These are phyloP conservation scores for Harlomillsia oculata DNA, from an alignment of 1,140 invertebrate species.

Conservation along the genomic window DNA sequence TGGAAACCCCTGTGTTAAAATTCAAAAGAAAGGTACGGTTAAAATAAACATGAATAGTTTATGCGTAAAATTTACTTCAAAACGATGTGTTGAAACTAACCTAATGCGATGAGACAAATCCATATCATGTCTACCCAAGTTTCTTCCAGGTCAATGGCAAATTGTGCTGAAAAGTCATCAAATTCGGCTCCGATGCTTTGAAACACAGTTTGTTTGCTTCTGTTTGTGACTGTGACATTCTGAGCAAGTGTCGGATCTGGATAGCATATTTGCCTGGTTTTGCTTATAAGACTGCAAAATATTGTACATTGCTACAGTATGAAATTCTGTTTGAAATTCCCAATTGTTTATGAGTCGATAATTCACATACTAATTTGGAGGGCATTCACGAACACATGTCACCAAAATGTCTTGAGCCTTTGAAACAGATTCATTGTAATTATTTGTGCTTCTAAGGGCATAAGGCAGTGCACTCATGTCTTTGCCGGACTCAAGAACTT, in stretches of 20 bases:
- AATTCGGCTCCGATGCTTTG: no score
- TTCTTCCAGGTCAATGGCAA: conserved; percentile 50
- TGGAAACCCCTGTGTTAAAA: conserved; percentile 46
- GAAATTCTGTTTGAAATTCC: neutral
- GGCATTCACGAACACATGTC: conserved; percentile 12
- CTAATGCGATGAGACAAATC: conserved; percentile 51
- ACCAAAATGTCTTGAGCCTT: no score
- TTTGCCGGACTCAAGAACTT: conserved; percentile 36
- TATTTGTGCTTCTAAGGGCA: conserved; percentile 42
- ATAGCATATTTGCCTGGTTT: no score
- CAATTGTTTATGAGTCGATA: neutral
- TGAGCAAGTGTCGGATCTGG: no score
- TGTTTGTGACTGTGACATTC: no score
- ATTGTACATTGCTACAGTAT: neutral
- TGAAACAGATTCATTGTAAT: conserved; percentile 25
- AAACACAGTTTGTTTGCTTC: no score
- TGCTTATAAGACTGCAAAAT: no score
- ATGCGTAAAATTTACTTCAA: conserved; percentile 1
- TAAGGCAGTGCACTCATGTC: conserved; percentile 46
- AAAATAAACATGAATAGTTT: neutral
- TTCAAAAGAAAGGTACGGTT: neutral
- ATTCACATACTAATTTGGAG: conserved; percentile 13
- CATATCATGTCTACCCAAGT: conserved; percentile 55
- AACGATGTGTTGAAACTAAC: conserved; percentile 40
- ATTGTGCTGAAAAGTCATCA: conserved; percentile 40